Percentiles rank a stretch among this genome's conserved stretches.
phyloP scores from a whole-genome alignment of 2,797 vertebrate genomes.

The Margarornis squamiger region DNA sequence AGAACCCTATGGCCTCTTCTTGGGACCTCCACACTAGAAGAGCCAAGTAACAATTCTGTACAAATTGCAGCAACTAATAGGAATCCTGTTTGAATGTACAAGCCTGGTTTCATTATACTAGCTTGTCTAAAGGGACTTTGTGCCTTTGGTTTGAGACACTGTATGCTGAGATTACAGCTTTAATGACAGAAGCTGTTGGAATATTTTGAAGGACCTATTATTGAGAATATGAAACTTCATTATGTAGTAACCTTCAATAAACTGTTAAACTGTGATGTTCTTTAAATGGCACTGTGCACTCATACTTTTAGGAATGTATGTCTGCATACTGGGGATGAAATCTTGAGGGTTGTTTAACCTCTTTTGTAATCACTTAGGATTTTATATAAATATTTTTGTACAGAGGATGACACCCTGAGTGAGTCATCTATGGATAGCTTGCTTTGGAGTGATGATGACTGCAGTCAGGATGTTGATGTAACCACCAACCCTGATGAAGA shows the following conservation, averaged over 20 bases:
- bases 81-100: neutral
- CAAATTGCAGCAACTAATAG: neutral
- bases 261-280: neutral
- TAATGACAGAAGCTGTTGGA: neutral
- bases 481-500: constrained; percentile 84
- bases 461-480: constrained; percentile 85
- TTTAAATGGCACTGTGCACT: neutral
- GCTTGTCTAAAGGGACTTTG: neutral
- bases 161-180: neutral
- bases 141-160: neutral
- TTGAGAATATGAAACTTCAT: neutral
- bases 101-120: neutral
- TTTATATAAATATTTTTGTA: constrained; percentile 11
- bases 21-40: neutral
- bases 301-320: neutral
- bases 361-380: neutral
- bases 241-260: neutral
- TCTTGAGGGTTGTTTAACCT: neutral
- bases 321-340: neutral
- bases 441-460: constrained; percentile 92
- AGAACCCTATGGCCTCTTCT: neutral
- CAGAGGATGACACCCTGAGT: constrained; percentile 91
- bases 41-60: neutral
- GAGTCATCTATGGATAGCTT: constrained; percentile 93
- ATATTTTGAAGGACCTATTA: neutral